These are phyloP conservation scores for Venusia cambrica DNA, from an alignment of 2,888 invertebrate species.

Conservation along the genomic window DNA sequence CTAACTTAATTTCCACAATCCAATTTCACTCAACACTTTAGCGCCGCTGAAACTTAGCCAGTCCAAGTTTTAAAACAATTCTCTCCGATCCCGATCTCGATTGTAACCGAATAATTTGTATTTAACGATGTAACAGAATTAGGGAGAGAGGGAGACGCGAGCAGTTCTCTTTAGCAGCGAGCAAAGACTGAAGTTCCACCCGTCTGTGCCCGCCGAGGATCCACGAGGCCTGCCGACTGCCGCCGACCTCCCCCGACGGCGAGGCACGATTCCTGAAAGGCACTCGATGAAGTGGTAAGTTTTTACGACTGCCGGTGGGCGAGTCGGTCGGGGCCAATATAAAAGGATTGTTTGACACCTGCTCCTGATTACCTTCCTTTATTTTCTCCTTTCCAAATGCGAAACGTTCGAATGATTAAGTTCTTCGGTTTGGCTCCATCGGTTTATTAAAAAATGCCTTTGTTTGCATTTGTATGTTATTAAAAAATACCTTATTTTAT, in stretches of 20 bases:
- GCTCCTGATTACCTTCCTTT: conserved; percentile 54
- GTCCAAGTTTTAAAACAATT: conserved; percentile 21
- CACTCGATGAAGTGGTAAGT: conserved; percentile 78
- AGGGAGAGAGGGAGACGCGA: conserved; percentile 24
- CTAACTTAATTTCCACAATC: conserved; percentile 61
- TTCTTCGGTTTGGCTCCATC: conserved; percentile 11
- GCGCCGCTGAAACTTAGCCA: conserved; percentile 34
- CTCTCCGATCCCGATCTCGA: conserved; percentile 15
- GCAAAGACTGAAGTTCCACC: conserved; percentile 65
- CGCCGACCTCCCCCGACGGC: conserved; percentile 46
- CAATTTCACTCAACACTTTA: conserved; percentile 58
- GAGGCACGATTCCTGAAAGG: conserved; percentile 62
- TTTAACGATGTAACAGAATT: conserved; percentile 58
- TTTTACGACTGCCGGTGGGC: conserved; percentile 72
- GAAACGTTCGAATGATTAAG: conserved; percentile 21
- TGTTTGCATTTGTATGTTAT: too few relatives aligned
- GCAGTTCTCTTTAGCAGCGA: conserved; percentile 38
- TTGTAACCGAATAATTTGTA: conserved; percentile 40
- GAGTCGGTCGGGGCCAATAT: conserved; percentile 63
- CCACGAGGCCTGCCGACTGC: conserved; percentile 48
- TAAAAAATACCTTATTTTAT: too few relatives aligned
- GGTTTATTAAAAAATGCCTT: neutral
- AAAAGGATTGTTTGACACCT: conserved; percentile 69
- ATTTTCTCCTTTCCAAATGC: conserved; percentile 24
- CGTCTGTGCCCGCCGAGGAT: conserved; percentile 54